Conservation (phyloP, 2,113 vertebrate species). For the Tapirus terrestris region DNA sequence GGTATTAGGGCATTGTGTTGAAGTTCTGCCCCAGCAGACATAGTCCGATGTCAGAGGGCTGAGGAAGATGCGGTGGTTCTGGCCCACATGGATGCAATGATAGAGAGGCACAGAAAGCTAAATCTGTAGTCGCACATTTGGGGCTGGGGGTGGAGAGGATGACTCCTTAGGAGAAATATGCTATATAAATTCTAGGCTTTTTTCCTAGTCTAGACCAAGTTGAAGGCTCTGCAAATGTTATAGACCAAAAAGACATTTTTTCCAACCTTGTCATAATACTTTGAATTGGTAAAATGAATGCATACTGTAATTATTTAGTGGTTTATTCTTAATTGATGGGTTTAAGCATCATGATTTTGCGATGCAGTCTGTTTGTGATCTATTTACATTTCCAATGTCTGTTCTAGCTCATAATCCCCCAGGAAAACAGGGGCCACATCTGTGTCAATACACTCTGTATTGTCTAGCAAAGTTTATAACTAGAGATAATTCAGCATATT, state of each 20-base stretch:
- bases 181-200: conserved; percentile 56
- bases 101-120: conserved; percentile 46
- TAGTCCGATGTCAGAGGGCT: neutral
- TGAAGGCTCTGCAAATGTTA: conserved; percentile 67
- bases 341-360: neutral
- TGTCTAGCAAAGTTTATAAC: neutral
- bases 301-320: conserved; percentile 15
- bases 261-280: conserved; percentile 45
- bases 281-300: conserved; percentile 54
- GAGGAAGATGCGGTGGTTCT: neutral
- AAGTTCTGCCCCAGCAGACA: neutral
- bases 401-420: neutral
- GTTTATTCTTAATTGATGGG: conserved; percentile 40
- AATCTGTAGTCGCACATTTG: conserved; percentile 73
- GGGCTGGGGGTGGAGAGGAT: conserved; percentile 64
- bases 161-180: conserved; percentile 55
- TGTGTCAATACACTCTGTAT: neutral
- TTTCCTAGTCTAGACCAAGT: conserved; percentile 60
- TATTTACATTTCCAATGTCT: neutral
- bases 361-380: neutral
- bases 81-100: neutral
- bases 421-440: neutral
- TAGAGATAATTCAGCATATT: neutral
- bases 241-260: conserved; percentile 57
- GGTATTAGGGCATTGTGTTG: accelerated